These are phyloP conservation scores for Unio delphinus DNA, from an alignment of 2,888 invertebrate species.

Conservation along the genomic window DNA sequence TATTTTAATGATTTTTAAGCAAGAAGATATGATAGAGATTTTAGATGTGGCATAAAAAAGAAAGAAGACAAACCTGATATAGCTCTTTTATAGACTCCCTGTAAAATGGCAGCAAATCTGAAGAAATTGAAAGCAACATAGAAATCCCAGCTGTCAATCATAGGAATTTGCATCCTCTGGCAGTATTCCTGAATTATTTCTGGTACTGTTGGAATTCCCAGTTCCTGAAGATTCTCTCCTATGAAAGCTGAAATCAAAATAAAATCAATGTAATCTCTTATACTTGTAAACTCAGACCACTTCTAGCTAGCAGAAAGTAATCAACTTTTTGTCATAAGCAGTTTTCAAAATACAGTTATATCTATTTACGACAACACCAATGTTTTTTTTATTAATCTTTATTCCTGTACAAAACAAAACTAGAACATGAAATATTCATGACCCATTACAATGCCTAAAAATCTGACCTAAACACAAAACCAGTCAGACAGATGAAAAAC, in stretches of 20 bases:
- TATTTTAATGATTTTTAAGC: no score
- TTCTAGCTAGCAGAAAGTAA: not conserved
- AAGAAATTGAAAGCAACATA: slow-evolving; percentile 71
- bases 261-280: not conserved
- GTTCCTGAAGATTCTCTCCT: slow-evolving; percentile 34
- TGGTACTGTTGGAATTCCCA: slow-evolving; percentile 57
- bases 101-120: slow-evolving; percentile 69
- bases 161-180: slow-evolving; percentile 41
- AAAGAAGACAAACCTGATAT: slow-evolving; percentile 50
- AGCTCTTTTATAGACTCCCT: slow-evolving; percentile 71
- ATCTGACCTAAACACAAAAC: no score
- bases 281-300: not conserved
- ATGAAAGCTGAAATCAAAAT: slow-evolving; percentile 31
- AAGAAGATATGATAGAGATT: no score
- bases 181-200: slow-evolving; percentile 55
- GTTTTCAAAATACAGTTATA: no score
- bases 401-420: no score
- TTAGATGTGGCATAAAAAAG: no score
- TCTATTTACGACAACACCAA: no score
- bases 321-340: not conserved
- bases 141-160: slow-evolving; percentile 62
- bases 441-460: no score
- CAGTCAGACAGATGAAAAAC: no score
- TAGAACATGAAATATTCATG: no score
- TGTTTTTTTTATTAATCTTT: no score